Conservation (phyloP, 2,797 vertebrate genomes). For the Spea hammondii region DNA sequence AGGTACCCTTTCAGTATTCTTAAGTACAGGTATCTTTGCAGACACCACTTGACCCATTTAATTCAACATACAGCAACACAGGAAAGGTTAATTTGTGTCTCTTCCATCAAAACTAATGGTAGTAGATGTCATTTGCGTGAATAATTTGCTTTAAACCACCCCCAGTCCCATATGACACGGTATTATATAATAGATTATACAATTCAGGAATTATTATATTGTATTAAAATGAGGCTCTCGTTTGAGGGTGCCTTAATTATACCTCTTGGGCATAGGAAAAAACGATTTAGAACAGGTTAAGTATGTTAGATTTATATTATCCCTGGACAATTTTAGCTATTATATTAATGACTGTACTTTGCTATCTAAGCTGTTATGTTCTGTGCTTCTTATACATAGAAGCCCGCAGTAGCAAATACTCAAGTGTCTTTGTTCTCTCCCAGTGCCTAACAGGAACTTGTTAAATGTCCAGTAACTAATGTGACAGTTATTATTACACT, state of each 20-base stretch:
- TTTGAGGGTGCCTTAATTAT: background rate
- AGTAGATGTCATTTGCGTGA: too few relatives aligned
- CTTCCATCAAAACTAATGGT: too few relatives aligned
- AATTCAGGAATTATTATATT: too few relatives aligned
- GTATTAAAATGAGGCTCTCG: too few relatives aligned
- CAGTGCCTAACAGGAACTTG: background rate
- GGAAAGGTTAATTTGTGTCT: too few relatives aligned
- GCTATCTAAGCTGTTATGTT: background rate
- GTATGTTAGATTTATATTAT: background rate
- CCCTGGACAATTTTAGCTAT: background rate
- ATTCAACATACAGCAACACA: too few relatives aligned
- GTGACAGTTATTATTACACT: background rate
- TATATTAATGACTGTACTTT: background rate
- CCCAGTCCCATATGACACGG: too few relatives aligned
- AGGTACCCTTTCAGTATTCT: too few relatives aligned
- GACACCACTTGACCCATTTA: too few relatives aligned
- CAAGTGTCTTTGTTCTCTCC: background rate
- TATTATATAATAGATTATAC: too few relatives aligned
- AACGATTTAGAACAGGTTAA: background rate
- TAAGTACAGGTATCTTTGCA: too few relatives aligned
- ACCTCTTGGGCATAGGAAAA: background rate
- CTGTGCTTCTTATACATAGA: background rate
- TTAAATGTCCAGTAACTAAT: background rate
- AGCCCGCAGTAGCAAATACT: background rate
- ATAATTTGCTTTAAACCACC: too few relatives aligned